Evolutionary conservation across 2,888 invertebrate genomes (phyloP).

Genomic region (Xestia ashworthii): DNA sequence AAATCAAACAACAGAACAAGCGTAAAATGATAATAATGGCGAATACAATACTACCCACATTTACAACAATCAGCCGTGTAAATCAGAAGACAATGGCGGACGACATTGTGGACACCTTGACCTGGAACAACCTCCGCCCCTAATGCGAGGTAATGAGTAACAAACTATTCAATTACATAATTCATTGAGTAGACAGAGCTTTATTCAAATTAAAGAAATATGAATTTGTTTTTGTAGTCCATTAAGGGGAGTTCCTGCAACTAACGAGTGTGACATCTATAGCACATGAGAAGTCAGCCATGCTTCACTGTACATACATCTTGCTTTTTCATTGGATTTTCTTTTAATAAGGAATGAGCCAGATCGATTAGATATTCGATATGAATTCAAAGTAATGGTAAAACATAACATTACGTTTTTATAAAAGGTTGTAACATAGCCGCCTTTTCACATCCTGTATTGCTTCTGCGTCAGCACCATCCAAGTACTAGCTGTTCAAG

Average conservation of each 20-base stretch:
- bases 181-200: neutral
- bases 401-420: neutral
- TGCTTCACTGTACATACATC: neutral
- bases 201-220: neutral
- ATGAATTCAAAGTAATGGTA: neutral
- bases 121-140: conserved; percentile 59
- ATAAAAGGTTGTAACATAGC: neutral
- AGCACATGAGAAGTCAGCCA: neutral
- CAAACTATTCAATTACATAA: conserved; percentile 34
- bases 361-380: neutral
- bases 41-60: conserved; percentile 63
- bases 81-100: conserved; percentile 65
- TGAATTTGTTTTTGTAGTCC: neutral
- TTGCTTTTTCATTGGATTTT: neutral
- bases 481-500: neutral
- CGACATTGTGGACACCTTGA: conserved; percentile 68
- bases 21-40: conserved; percentile 50
- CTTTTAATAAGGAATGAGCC: neutral
- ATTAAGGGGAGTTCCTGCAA: neutral
- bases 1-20: conserved; percentile 44
- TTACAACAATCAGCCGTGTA: conserved; percentile 63
- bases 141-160: conserved; percentile 32
- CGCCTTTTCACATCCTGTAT: neutral
- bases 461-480: neutral
- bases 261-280: neutral